Evolutionary conservation across 2,113 vertebrate species (phyloP), one percentile per base, ranked within the genome.

Genomic region (Takifugu bimaculatus): DNA sequence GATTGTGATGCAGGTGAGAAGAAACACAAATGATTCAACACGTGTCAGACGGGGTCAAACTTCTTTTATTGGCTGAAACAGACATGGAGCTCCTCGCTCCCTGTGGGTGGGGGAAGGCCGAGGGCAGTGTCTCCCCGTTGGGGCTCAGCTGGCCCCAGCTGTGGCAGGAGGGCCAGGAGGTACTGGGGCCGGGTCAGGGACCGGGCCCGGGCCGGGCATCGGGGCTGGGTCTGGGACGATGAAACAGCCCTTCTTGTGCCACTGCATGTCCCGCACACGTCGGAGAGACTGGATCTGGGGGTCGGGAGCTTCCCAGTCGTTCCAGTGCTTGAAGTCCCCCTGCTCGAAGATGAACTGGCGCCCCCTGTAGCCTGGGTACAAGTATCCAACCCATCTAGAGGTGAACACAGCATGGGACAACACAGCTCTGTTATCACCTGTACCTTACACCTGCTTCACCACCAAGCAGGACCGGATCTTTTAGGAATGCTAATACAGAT

Each of bases 261-360:
- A 96, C 84, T 96, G 94, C 93, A 92, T 94, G 91, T 96, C 95
- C 4, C 93, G 89, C 75, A 96, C 89, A 0, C 93, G 93, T 54
- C 94, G 91, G 77, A 97, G 84, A 0, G 95, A 94, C 90, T 97
- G 95, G 81, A 97, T 91, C 77, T 91, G 93, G 0, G 95, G 95
- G 26, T 91, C 90, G 29, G 86, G 90, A 55, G 94, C 92, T 0
- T 92, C 93, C 95, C 96, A 96, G 67, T 96, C 93, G 2, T 98
- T 97, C 94, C 94, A 97, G 88, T 97, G 95, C 65, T 93, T 91
- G 87, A 93, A 97, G 29, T 97, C 94, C 2, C 93, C 94, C 45
- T 85, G 90, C 88, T 96, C 93, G 0, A 98, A 94, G 77, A 94
- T 89, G 28, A 91, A 95, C 88, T 97, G 96, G 54, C 88, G 91